Evolutionary conservation across 2,888 invertebrate species (phyloP).

Genomic region (Agrochola circellaris): DNA sequence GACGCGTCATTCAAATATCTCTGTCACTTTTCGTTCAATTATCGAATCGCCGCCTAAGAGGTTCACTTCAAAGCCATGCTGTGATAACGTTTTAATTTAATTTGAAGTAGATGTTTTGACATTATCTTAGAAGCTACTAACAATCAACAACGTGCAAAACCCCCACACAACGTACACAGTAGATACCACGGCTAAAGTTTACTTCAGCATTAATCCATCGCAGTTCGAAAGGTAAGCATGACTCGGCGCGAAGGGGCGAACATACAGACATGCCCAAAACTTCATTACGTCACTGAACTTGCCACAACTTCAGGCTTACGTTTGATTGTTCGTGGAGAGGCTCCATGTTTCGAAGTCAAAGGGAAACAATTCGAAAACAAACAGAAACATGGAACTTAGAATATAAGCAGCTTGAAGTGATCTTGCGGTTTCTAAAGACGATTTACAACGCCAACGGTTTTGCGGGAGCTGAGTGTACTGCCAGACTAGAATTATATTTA

Average conservation of each 20-base stretch:
- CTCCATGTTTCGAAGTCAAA: slow-evolving; percentile 51
- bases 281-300: slow-evolving; percentile 62
- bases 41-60: no score
- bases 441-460: slow-evolving; percentile 37
- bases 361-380: slow-evolving; percentile 55
- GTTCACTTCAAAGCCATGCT: no score
- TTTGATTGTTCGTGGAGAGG: slow-evolving; percentile 54
- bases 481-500: slow-evolving; percentile 15
- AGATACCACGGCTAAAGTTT: not conserved
- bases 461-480: slow-evolving; percentile 1
- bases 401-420: slow-evolving; percentile 38
- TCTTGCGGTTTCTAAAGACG: slow-evolving; percentile 48
- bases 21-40: no score
- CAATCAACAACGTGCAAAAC: not conserved
- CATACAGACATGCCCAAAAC: slow-evolving; percentile 50
- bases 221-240: slow-evolving; percentile 54
- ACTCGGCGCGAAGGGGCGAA: slow-evolving; percentile 36
- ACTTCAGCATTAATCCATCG: slow-evolving; percentile 28
- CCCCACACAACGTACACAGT: not conserved
- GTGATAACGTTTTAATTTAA: no score
- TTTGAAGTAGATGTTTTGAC: not conserved
- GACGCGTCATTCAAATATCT: no score
- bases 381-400: slow-evolving; percentile 35
- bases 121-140: not conserved
- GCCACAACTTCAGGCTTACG: slow-evolving; percentile 39